Evolutionary conservation across 2,888 invertebrate genomes (phyloP).

Genomic region (Nomada ruficornis): DNA sequence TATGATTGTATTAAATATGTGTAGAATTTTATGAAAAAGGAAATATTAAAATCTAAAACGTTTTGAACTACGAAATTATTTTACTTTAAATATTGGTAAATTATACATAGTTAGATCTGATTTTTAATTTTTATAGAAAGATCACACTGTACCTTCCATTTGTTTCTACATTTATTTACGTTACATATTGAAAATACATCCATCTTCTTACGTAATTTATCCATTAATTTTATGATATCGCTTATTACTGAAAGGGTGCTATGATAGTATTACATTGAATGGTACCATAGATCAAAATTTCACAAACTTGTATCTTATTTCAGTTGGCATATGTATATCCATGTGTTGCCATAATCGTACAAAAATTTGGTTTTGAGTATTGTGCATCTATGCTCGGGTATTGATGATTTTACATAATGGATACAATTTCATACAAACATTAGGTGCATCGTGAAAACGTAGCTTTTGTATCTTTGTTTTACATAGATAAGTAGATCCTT

Average conservation of each 20-base stretch:
- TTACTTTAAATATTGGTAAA: conserved; percentile 33
- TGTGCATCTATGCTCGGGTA: conserved; percentile 5
- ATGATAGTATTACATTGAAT: conserved; percentile 13
- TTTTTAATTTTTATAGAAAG: conserved; percentile 9
- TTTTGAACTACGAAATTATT: conserved; percentile 34
- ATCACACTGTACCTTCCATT: not conserved
- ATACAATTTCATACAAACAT: conserved; percentile 31
- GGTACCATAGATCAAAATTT: not conserved
- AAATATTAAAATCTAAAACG: conserved; percentile 45
- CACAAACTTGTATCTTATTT: conserved; percentile 17
- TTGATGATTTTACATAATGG: not conserved
- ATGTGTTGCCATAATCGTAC: not conserved
- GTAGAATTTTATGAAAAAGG: conserved; percentile 52
- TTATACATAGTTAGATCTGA: conserved; percentile 22
- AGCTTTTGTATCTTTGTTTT: conserved; percentile 16
- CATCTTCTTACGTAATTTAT: conserved; percentile 2
- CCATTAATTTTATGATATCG: conserved; percentile 18
- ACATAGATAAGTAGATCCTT: conserved; percentile 16
- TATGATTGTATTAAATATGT: conserved; percentile 47
- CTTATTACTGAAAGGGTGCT: conserved; percentile 20
- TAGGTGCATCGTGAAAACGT: conserved; percentile 10
- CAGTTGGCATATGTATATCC: conserved; percentile 23
- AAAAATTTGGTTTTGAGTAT: conserved; percentile 17
- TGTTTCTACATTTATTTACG: not conserved
- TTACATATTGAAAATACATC: conserved; percentile 11